Evolutionary conservation across 2,797 vertebrate species (phyloP).

Genomic region (Cyprinella venusta): DNA sequence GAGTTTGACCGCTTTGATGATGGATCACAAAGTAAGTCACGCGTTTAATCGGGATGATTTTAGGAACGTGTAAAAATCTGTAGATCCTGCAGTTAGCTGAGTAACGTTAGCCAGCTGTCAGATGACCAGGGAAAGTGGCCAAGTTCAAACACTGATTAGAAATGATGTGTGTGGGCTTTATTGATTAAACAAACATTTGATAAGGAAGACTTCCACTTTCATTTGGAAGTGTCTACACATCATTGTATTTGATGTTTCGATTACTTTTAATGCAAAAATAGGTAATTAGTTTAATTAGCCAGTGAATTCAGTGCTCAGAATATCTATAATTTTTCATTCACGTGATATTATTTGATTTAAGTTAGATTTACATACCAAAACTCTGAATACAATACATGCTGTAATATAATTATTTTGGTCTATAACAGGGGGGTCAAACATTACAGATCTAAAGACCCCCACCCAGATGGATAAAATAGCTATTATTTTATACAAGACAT

Average conservation of each 20-base stretch:
- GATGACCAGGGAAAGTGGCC: slow-evolving; percentile 13
- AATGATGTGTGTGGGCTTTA: neutral
- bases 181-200: neutral
- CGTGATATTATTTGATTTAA: too few relatives aligned
- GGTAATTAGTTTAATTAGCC: neutral
- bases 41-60: neutral
- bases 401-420: too few relatives aligned
- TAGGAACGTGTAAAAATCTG: neutral
- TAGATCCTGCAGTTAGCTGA: slow-evolving; percentile 8
- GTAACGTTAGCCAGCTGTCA: slow-evolving; percentile 35
- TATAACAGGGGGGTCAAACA: neutral
- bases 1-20: slow-evolving; percentile 97
- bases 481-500: too few relatives aligned
- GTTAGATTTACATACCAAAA: neutral
- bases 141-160: neutral
- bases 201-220: neutral
- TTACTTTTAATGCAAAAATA: neutral
- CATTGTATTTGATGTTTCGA: neutral
- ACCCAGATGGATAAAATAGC: neutral
- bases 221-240: neutral
- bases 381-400: too few relatives aligned
- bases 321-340: too few relatives aligned
- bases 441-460: neutral
- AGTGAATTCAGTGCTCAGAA: too few relatives aligned
- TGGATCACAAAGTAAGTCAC: slow-evolving; percentile 91